Conservation (phyloP, 2,797 vertebrate genomes). For the Leontopithecus rosalia region DNA sequence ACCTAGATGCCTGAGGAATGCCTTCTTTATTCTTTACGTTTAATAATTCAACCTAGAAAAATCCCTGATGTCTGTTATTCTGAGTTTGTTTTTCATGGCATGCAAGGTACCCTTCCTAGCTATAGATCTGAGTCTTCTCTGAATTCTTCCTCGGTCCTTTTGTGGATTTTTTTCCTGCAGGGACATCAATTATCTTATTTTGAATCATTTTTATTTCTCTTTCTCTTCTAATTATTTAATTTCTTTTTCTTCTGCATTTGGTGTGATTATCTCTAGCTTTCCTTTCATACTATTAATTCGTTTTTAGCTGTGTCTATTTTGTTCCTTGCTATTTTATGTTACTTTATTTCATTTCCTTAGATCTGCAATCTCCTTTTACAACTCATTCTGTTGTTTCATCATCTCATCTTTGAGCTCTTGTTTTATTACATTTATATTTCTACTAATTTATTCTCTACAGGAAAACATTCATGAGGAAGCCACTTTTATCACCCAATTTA, state of each 20-base stretch:
- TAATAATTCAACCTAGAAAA: constrained; percentile 62
- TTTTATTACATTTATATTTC: constrained; percentile 70
- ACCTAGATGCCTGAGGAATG: constrained; percentile 11
- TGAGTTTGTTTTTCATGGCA: background rate
- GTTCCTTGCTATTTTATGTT: constrained; percentile 41
- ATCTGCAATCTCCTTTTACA: constrained; percentile 46
- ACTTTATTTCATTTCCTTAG: constrained; percentile 53
- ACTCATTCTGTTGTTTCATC: constrained; percentile 60
- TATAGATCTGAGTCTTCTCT: constrained; percentile 10
- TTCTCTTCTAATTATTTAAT: constrained; percentile 57
- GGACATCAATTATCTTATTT: constrained; percentile 35
- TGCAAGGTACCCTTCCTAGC: background rate
- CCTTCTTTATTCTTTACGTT: constrained; percentile 47
- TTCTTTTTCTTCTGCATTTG: constrained; percentile 20
- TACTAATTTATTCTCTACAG: constrained; percentile 64
- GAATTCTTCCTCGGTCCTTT: background rate
- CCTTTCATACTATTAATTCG: constrained; percentile 43
- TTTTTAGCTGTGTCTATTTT: constrained; percentile 39
- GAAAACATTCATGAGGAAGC: background rate
- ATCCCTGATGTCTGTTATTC: background rate
- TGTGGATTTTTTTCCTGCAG: background rate
- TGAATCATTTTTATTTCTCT: constrained; percentile 56
- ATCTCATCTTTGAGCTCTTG: constrained; percentile 67
- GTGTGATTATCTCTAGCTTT: constrained; percentile 44
- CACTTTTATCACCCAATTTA: background rate